Evolutionary conservation across 1,140 invertebrate species (phyloP).

Genomic region (Lucilia cuprina): DNA sequence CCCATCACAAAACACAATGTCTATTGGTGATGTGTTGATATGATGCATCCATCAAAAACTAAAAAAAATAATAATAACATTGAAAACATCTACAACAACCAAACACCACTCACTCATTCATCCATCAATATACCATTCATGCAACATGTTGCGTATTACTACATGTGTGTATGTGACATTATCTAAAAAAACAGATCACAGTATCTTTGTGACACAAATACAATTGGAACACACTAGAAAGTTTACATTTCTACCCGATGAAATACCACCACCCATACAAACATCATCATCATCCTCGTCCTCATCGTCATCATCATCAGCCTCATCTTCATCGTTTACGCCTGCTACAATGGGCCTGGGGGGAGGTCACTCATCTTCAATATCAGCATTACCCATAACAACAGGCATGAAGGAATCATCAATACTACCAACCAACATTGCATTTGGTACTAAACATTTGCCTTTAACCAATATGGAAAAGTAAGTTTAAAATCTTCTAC

Average conservation of each 20-base stretch:
- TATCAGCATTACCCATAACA: slow-evolving; percentile 19
- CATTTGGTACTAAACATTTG: slow-evolving; percentile 40
- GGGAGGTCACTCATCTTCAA: slow-evolving; percentile 2
- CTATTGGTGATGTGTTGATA: neutral
- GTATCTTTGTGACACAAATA: slow-evolving; percentile 59
- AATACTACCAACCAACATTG: slow-evolving; percentile 36
- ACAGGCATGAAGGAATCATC: slow-evolving; percentile 41
- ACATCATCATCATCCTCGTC: neutral
- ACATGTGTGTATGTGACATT: slow-evolving; percentile 11
- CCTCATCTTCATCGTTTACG: neutral
- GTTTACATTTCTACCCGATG: slow-evolving; percentile 50
- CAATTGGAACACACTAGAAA: slow-evolving; percentile 59
- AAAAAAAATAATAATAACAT: neutral
- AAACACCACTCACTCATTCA: neutral
- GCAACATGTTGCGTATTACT: slow-evolving; percentile 4
- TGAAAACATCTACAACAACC: slow-evolving; percentile 20
- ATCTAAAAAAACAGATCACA: slow-evolving; percentile 46
- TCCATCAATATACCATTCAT: slow-evolving; percentile 16
- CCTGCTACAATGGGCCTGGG: neutral
- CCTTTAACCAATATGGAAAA: slow-evolving; percentile 53
- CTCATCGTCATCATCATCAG: neutral
- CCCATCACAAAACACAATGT: neutral
- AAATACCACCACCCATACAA: slow-evolving; percentile 21
- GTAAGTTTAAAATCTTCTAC: slow-evolving; percentile 43
- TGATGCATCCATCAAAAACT: slow-evolving; percentile 26